Percentiles rank a stretch among this genome's conserved stretches.
Evolutionary conservation across 1,140 invertebrate genomes (phyloP).

Genomic region (Onthophagus taurus): DNA sequence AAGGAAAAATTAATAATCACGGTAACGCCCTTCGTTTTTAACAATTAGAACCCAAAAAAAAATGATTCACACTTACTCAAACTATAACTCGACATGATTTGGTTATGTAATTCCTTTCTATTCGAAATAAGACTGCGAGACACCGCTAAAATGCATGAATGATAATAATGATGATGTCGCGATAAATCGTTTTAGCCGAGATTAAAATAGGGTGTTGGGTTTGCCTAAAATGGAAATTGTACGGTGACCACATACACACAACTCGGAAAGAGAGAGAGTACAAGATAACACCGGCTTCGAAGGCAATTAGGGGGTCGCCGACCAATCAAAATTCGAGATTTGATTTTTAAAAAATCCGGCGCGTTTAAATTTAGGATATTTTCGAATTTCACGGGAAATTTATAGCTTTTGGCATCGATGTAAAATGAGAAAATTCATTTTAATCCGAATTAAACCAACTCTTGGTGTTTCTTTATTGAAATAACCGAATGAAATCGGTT

Average conservation of each 20-base stretch:
- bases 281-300: neutral
- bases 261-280: no score
- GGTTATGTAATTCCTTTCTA: conserved; percentile 1
- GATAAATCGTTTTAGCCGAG: neutral
- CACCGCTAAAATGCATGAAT: neutral
- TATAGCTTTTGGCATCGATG: no score
- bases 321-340: no score
- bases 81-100: conserved; percentile 1
- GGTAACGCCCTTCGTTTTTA: conserved; percentile 2
- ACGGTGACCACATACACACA: neutral
- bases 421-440: no score
- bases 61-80: conserved; percentile 8
- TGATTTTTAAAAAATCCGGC: no score
- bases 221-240: neutral
- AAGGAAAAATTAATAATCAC: conserved; percentile 32
- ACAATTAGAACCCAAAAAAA: neutral
- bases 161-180: neutral
- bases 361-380: no score
- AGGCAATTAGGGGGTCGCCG: no score
- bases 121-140: no score
- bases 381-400: no score
- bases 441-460: no score
- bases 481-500: no score
- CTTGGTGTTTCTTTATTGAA: no score
- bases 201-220: neutral